phyloP scores from a whole-genome alignment of 2,113 vertebrate species.

The Tragelaphus buxtoni region DNA sequence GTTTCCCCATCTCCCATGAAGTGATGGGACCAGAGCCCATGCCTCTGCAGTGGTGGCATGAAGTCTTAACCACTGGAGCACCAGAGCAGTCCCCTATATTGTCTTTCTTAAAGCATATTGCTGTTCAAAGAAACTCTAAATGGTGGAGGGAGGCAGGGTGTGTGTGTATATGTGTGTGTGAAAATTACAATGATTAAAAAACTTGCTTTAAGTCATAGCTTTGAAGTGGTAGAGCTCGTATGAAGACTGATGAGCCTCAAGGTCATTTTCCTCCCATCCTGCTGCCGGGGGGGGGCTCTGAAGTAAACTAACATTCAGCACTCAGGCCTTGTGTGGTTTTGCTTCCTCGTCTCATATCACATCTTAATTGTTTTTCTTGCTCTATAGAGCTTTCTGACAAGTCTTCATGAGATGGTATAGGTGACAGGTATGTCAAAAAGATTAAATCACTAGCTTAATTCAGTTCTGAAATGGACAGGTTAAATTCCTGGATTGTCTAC shows the following conservation, averaged over 20 bases:
- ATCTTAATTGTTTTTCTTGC: not conserved
- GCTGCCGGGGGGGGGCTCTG: accelerated
- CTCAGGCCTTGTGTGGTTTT: not conserved
- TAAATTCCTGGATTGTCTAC: not conserved
- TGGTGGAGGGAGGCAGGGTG: not conserved
- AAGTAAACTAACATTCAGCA: not conserved
- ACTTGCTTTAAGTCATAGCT: not conserved
- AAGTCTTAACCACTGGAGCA: not conserved
- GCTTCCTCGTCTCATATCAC: not conserved
- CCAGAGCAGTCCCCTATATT: not conserved
- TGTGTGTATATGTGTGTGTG: not conserved
- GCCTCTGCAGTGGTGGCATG: not conserved
- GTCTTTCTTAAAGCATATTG: not conserved
- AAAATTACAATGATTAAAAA: not conserved
- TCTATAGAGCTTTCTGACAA: not conserved
- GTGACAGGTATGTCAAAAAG: not conserved
- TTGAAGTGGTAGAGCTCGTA: not conserved
- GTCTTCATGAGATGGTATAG: not conserved
- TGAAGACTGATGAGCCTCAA: not conserved
- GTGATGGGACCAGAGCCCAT: not conserved
- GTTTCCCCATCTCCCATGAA: not conserved
- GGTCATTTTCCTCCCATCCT: not conserved
- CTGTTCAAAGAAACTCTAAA: not conserved
- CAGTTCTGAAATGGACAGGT: not conserved
- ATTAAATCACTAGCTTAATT: too few relatives aligned